Conservation (phyloP, 1,140 invertebrate species). For the Chelonus insularis region DNA sequence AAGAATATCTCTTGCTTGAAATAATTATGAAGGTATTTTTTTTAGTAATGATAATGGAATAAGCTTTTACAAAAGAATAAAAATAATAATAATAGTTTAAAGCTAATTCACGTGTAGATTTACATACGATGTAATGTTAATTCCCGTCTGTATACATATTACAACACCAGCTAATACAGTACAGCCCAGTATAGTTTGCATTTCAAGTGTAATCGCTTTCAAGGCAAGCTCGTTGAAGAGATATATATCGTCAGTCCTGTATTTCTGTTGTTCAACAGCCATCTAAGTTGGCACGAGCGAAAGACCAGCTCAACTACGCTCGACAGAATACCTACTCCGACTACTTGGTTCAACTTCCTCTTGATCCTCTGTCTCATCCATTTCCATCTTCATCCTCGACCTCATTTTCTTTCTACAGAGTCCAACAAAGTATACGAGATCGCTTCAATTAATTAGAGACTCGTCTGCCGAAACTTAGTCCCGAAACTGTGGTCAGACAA, state of each 20-base stretch:
- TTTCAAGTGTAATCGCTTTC: constrained; percentile 16
- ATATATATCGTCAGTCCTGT: background rate
- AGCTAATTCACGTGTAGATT: no score
- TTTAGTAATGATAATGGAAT: no score
- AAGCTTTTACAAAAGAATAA: no score
- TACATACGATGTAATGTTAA: no score
- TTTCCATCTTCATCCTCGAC: background rate
- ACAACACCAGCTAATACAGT: no score
- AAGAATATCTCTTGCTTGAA: no score
- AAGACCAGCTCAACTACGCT: constrained; percentile 13
- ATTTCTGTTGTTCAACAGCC: constrained; percentile 15
- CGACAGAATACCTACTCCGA: constrained; percentile 3
- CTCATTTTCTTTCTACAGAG: background rate
- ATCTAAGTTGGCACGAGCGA: constrained; percentile 13
- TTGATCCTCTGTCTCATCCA: background rate
- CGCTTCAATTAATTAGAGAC: constrained; percentile 37
- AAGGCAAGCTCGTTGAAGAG: constrained; percentile 1
- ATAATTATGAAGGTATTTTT: no score
- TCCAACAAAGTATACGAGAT: constrained; percentile 27
- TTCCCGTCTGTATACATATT: no score
- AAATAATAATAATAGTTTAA: no score
- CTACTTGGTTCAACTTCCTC: background rate
- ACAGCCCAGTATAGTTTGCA: constrained; percentile 14
- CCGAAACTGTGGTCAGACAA: constrained; percentile 13
- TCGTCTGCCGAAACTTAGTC: constrained; percentile 19